These are phyloP conservation scores for Lophura swinhoii DNA, from an alignment of 2,797 vertebrate genomes.

Conservation along the genomic window DNA sequence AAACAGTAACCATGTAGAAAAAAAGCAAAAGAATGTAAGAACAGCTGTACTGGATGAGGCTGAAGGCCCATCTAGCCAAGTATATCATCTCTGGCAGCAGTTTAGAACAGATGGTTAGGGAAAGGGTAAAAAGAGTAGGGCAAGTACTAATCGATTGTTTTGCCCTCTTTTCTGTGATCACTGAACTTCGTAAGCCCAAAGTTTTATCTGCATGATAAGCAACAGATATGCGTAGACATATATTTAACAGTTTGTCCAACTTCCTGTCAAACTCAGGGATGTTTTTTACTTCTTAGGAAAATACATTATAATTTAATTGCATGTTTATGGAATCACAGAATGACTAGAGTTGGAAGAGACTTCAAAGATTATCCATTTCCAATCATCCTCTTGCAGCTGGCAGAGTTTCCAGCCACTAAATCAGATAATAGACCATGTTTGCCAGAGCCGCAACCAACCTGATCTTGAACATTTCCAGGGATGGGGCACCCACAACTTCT, in stretches of 20 bases:
- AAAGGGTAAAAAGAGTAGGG: background rate
- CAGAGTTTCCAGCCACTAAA: no score
- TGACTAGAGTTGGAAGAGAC: no score
- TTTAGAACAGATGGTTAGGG: background rate
- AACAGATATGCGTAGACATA: background rate
- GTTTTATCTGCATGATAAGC: background rate
- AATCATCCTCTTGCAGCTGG: no score
- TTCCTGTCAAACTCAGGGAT: background rate
- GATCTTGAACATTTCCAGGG: no score
- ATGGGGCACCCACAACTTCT: no score
- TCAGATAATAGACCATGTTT: no score
- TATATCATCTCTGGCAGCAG: background rate
- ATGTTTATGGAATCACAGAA: no score
- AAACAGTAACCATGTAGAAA: background rate
- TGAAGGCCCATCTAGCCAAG: background rate
- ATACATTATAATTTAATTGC: background rate
- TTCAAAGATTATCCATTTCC: no score
- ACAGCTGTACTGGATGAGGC: constrained; percentile 1
- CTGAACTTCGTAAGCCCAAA: background rate
- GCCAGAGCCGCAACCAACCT: no score
- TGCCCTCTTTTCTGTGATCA: background rate
- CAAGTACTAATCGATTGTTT: background rate
- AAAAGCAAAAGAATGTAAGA: constrained; percentile 7
- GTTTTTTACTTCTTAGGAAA: background rate
- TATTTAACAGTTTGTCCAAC: background rate